Percentiles rank a stretch among this genome's conserved stretches.
phyloP scores from a whole-genome alignment of 2,113 vertebrate species.

The Hippolais icterina region DNA sequence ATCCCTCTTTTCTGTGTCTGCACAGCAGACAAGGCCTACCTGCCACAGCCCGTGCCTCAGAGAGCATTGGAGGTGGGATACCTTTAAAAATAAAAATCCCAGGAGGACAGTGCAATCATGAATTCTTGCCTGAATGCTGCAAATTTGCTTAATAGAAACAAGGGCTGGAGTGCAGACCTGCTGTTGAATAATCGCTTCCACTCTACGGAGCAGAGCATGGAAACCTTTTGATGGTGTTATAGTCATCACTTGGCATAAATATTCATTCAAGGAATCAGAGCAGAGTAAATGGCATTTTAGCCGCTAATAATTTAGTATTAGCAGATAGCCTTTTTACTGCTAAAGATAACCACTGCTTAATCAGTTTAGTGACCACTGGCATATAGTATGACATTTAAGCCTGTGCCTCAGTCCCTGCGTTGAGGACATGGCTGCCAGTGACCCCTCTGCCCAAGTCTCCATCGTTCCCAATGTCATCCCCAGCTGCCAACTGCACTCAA shows the following conservation, averaged over 20 bases:
- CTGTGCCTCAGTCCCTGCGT: not conserved
- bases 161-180: constrained; percentile 52
- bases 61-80: not conserved
- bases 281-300: constrained; percentile 72
- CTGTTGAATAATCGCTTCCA: constrained; percentile 60
- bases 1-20: not conserved
- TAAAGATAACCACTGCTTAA: constrained; percentile 65
- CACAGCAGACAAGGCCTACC: not conserved
- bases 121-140: constrained; percentile 50
- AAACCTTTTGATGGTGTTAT: constrained; percentile 64
- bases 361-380: constrained; percentile 69
- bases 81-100: constrained; percentile 30
- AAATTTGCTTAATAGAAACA: constrained; percentile 70
- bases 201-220: constrained; percentile 35
- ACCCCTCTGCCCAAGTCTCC: not conserved
- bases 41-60: not conserved
- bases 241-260: constrained; percentile 70
- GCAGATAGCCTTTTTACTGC: constrained; percentile 66
- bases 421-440: not conserved
- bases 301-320: constrained; percentile 66
- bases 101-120: not conserved
- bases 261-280: constrained; percentile 71
- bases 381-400: constrained; percentile 51
- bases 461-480: not conserved
- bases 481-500: not conserved